Conservation (phyloP, 2,797 vertebrate genomes). For the Lutjanus campechanus region DNA sequence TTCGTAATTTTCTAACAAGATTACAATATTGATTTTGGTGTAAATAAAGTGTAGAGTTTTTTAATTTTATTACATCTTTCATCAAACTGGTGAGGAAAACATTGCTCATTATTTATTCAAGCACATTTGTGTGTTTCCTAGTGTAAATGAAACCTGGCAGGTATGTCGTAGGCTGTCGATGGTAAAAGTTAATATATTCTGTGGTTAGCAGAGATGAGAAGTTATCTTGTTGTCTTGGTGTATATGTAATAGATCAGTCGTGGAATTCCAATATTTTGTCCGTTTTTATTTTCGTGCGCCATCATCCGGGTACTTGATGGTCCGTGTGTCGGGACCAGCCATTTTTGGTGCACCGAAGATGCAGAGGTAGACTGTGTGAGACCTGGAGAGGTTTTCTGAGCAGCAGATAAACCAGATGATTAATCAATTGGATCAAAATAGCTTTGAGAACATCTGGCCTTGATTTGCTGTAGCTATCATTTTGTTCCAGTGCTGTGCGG, state of each 20-base stretch:
- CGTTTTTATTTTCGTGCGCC: conserved; percentile 34
- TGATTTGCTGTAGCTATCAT: conserved; percentile 43
- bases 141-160: conserved; percentile 40
- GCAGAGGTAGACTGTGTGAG: conserved; percentile 8
- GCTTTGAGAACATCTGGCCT: conserved; percentile 38
- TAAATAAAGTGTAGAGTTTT: conserved; percentile 50
- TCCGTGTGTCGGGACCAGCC: conserved; percentile 32
- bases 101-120: conserved; percentile 48
- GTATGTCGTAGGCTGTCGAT: conserved; percentile 14
- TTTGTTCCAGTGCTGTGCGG: conserved; percentile 55
- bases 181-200: conserved; percentile 37
- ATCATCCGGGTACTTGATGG: conserved; percentile 30
- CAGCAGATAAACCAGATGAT: conserved; percentile 24
- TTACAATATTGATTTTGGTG: conserved; percentile 45
- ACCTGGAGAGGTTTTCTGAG: neutral
- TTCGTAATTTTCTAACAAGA: conserved; percentile 44
- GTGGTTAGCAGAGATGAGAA: conserved; percentile 39
- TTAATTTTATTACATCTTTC: conserved; percentile 37
- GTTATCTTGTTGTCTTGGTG: conserved; percentile 19
- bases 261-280: conserved; percentile 39
- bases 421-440: conserved; percentile 19
- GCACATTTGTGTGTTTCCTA: conserved; percentile 37
- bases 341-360: conserved; percentile 26
- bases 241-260: conserved; percentile 34
- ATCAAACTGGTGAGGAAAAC: conserved; percentile 32